Percentiles rank a stretch among this genome's conserved stretches.
These are phyloP conservation scores for Drosophila sproati DNA, from an alignment of 1,140 invertebrate species.

Conservation along the genomic window DNA sequence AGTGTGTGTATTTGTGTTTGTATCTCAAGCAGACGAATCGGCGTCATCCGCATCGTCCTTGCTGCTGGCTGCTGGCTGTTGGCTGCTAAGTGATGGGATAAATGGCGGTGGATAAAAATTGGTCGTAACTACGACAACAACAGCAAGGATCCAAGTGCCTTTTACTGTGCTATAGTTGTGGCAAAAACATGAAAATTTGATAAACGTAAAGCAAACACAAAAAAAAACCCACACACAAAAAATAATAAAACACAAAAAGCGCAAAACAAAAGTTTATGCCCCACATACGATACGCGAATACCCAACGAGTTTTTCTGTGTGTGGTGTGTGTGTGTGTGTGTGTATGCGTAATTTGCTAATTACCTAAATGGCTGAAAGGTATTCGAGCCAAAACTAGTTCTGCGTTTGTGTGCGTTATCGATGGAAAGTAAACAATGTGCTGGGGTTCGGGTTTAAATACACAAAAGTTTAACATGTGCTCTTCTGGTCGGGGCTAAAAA, in stretches of 20 bases:
- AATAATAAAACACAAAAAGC: slow-evolving; percentile 1
- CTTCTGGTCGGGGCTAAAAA: slow-evolving; percentile 4
- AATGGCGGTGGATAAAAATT: slow-evolving; percentile 79
- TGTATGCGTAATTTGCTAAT: slow-evolving; percentile 75
- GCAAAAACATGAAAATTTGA: slow-evolving; percentile 78
- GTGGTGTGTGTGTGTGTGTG: slow-evolving; percentile 33
- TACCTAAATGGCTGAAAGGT: slow-evolving; percentile 69
- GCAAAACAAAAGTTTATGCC: slow-evolving; percentile 62
- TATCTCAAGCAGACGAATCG: slow-evolving; percentile 45
- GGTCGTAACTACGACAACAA: slow-evolving; percentile 72
- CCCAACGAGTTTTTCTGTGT: slow-evolving; percentile 14
- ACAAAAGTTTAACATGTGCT: slow-evolving; percentile 14
- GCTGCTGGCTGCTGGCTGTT: slow-evolving; percentile 33
- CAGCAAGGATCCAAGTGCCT: slow-evolving; percentile 19
- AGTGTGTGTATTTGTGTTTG: slow-evolving; percentile 18
- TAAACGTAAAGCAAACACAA: slow-evolving; percentile 66
- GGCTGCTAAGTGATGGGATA: slow-evolving; percentile 78
- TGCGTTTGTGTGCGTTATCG: slow-evolving; percentile 14
- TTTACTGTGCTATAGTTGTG: slow-evolving; percentile 16
- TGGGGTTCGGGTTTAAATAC: slow-evolving; percentile 3
- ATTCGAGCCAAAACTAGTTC: slow-evolving; percentile 21
- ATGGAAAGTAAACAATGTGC: slow-evolving; percentile 39
- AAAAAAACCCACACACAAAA: slow-evolving; percentile 1
- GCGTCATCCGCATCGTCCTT: slow-evolving; percentile 55
- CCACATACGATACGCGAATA: slow-evolving; percentile 22